phyloP scores from a whole-genome alignment of 2,797 vertebrate genomes.

The Clarias fuscus region DNA sequence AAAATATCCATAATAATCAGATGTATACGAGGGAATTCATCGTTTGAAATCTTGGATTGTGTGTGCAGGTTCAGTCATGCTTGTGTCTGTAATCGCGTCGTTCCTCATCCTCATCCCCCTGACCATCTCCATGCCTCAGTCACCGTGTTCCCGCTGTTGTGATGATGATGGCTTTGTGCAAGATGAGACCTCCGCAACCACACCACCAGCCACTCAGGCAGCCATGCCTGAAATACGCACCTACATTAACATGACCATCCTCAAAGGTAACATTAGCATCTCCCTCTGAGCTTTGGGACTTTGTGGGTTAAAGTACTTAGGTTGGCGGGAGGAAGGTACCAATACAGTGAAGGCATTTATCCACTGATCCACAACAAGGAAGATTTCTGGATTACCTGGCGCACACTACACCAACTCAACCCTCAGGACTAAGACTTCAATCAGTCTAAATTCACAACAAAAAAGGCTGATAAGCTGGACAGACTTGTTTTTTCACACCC shows the following conservation, averaged over 20 bases:
- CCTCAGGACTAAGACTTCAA: neutral
- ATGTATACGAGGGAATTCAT: neutral
- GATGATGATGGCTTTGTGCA: slow-evolving; percentile 3
- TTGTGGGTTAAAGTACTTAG: neutral
- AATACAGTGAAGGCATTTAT: neutral
- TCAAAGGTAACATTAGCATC: slow-evolving; percentile 81
- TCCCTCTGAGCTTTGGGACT: neutral
- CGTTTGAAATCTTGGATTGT: neutral
- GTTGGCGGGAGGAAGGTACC: too few relatives aligned
- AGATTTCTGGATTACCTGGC: neutral
- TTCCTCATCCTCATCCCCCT: neutral
- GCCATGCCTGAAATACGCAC: slow-evolving; percentile 79
- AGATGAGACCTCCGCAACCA: neutral
- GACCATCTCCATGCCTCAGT: neutral
- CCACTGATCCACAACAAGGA: neutral
- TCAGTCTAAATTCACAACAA: neutral
- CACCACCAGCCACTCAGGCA: neutral
- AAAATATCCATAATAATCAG: neutral
- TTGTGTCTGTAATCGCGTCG: neutral
- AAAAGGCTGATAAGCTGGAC: neutral
- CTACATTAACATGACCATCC: slow-evolving; percentile 92
- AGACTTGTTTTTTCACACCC: neutral
- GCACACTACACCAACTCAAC: neutral
- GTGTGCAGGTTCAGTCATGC: neutral
- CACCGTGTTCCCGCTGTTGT: neutral